phyloP scores from a whole-genome alignment of 2,113 vertebrate genomes.

The Barnardius zonarius region DNA sequence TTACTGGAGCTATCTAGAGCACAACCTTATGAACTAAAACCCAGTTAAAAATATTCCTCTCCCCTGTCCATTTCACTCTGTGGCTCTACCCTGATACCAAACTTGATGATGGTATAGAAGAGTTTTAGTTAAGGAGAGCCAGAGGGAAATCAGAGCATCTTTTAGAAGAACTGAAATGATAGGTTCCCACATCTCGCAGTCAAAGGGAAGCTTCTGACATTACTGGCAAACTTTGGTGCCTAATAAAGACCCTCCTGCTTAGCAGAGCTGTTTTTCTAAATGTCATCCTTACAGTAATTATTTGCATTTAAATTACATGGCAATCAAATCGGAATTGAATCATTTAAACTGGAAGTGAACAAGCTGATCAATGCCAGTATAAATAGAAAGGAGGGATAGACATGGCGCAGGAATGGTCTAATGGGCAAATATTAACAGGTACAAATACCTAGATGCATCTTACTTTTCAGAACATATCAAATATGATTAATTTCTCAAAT shows the following conservation, averaged over 20 bases:
- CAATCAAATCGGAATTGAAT: slow-evolving; percentile 85
- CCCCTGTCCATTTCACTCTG: background rate
- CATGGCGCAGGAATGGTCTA: slow-evolving; percentile 44
- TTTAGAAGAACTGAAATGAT: slow-evolving; percentile 8
- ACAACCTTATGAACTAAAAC: background rate
- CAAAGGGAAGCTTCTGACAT: slow-evolving; percentile 8
- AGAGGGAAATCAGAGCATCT: background rate
- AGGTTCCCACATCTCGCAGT: background rate
- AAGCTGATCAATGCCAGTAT: slow-evolving; percentile 81
- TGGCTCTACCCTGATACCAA: background rate
- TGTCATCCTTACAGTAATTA: slow-evolving; percentile 82
- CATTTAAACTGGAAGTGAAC: slow-evolving; percentile 82
- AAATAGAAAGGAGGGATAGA: slow-evolving; percentile 75
- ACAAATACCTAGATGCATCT: background rate
- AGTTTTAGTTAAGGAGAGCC: background rate
- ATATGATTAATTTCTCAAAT: slow-evolving; percentile 23
- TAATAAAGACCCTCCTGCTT: slow-evolving; percentile 70
- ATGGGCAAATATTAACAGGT: slow-evolving; percentile 48
- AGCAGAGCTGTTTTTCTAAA: slow-evolving; percentile 73
- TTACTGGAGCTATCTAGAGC: background rate
- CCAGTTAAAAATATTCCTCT: background rate
- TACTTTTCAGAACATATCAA: slow-evolving; percentile 27
- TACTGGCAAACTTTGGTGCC: slow-evolving; percentile 61
- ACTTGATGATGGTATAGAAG: background rate
- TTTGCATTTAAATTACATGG: slow-evolving; percentile 83